A percentile compares a stretch with the other conserved stretches of the same genome.
Conservation (phyloP, 2,797 vertebrate species). For the Gymnopithys bicolor region DNA sequence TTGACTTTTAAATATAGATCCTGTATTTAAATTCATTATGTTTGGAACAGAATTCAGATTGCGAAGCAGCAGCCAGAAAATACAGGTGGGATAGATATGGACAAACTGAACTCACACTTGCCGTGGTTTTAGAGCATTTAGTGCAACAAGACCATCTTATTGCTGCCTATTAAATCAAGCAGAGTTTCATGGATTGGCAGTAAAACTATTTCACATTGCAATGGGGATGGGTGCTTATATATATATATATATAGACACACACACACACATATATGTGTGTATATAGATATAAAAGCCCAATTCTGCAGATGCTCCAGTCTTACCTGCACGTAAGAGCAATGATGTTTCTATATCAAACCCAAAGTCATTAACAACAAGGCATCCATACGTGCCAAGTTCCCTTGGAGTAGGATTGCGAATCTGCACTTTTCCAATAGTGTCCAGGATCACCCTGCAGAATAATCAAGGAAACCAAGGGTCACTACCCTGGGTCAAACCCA, state of each 20-base stretch:
- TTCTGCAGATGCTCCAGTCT: neutral
- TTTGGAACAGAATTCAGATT: neutral
- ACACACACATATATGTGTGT: neutral
- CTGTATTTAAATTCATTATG: neutral
- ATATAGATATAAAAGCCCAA: neutral
- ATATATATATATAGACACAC: neutral
- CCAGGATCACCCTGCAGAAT: slow-evolving; percentile 76
- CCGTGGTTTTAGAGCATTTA: neutral
- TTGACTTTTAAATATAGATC: neutral
- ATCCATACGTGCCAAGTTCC: slow-evolving; percentile 86
- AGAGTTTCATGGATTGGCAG: neutral
- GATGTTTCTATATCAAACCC: slow-evolving; percentile 84
- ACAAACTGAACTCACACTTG: neutral
- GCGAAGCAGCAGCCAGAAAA: slow-evolving; percentile 1
- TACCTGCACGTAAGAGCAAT: slow-evolving; percentile 83
- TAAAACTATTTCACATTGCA: neutral
- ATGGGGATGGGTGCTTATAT: neutral
- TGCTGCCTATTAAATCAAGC: neutral
- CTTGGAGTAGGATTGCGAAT: slow-evolving; percentile 78
- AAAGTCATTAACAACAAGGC: slow-evolving; percentile 77
- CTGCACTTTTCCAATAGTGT: slow-evolving; percentile 75
- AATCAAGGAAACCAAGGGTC: neutral
- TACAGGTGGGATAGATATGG: neutral
- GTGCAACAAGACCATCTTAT: neutral
- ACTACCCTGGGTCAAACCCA: neutral